phyloP scores from a whole-genome alignment of 2,113 vertebrate genomes.

The Mohoua ochrocephala region DNA sequence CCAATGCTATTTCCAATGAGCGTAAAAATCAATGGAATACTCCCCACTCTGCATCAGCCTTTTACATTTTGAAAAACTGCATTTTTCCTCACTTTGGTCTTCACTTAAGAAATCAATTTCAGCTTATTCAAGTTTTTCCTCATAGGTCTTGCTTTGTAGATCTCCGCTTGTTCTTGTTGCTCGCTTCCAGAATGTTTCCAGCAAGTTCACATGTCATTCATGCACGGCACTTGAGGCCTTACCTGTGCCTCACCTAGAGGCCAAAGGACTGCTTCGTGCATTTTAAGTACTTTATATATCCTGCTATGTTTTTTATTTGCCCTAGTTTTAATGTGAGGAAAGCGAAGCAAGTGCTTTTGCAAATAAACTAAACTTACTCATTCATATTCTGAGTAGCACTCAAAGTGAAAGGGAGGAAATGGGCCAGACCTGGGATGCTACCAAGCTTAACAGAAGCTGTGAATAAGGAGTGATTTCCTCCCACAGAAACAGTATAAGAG shows the following conservation, averaged over 20 bases:
- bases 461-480: background rate
- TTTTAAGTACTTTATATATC: background rate
- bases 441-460: background rate
- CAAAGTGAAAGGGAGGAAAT: background rate
- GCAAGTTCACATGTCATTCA: background rate
- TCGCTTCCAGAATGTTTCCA: background rate
- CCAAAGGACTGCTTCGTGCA: background rate
- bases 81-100: background rate
- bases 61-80: background rate
- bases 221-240: background rate
- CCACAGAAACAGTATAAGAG: background rate
- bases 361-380: background rate
- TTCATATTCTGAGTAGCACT: background rate
- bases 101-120: background rate
- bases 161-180: background rate
- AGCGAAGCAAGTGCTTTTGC: background rate
- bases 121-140: background rate
- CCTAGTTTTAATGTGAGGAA: background rate
- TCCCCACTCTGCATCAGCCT: background rate
- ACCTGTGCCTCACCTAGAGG: background rate
- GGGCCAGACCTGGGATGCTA: background rate
- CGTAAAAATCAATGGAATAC: background rate
- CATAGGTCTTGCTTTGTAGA: background rate
- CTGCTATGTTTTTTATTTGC: background rate
- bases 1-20: background rate